Conservation (phyloP, 2,888 invertebrate species). For the Yponomeuta cagnagella region DNA sequence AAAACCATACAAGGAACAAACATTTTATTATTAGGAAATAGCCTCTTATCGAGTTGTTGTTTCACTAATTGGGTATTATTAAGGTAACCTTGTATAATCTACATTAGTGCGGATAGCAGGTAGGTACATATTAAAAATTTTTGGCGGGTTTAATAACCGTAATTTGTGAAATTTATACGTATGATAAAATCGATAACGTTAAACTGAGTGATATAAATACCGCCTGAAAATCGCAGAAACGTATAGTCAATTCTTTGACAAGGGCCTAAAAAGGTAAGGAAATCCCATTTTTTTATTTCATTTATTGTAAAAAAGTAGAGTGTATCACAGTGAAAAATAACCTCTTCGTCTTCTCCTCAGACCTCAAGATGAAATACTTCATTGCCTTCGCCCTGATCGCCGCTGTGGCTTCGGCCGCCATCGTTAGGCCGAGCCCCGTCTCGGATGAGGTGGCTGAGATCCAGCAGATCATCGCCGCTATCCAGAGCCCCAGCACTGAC, state of each 20-base stretch:
- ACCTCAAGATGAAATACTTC: constrained; percentile 51
- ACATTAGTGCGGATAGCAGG: background rate
- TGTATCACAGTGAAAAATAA: background rate
- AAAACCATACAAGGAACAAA: no score
- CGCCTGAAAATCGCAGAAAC: background rate
- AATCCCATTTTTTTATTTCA: background rate
- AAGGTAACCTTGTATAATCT: no score
- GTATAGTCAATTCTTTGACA: constrained; percentile 8
- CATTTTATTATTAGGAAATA: no score
- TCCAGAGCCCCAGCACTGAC: constrained; percentile 46
- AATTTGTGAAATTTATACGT: background rate
- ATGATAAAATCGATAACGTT: background rate
- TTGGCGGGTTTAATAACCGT: background rate
- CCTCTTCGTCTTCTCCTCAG: constrained; percentile 20
- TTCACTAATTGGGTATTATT: no score
- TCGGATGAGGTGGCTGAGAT: constrained; percentile 29
- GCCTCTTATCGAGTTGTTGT: no score
- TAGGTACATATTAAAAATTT: background rate
- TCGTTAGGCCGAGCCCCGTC: constrained; percentile 27
- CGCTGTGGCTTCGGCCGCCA: constrained; percentile 44
- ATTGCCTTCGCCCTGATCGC: constrained; percentile 45
- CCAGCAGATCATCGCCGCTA: constrained; percentile 42
- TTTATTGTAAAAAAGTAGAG: background rate
- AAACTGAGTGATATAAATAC: constrained; percentile 9
- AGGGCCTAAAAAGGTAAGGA: constrained; percentile 8